A percentile compares a stretch with the other conserved stretches of the same genome.
phyloP scores from a whole-genome alignment of 2,888 invertebrate species.

The Hypena proboscidalis region DNA sequence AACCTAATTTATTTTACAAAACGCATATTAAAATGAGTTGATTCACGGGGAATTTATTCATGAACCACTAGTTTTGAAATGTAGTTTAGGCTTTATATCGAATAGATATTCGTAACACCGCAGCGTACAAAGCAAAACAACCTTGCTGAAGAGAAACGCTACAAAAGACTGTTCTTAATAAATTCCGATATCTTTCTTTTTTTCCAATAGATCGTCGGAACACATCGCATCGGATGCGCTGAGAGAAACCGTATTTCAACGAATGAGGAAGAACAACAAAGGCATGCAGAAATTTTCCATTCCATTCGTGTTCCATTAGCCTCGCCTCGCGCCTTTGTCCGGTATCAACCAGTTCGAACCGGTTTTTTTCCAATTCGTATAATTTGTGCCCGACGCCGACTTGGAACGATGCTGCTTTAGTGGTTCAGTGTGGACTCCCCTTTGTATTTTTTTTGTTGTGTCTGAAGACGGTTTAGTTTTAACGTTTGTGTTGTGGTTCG shows the following conservation, averaged over 20 bases:
- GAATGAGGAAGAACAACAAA: slow-evolving; percentile 50
- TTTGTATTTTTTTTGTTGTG: slow-evolving; percentile 17
- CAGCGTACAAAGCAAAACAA: slow-evolving; percentile 10
- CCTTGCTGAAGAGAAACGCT: slow-evolving; percentile 4
- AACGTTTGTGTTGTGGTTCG: slow-evolving; percentile 16
- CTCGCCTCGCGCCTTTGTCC: slow-evolving; percentile 52
- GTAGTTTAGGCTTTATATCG: too few species aligned
- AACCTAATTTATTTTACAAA: too few species aligned
- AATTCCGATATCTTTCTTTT: slow-evolving; percentile 26
- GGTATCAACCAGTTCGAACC: slow-evolving; percentile 37
- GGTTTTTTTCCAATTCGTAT: slow-evolving; percentile 42
- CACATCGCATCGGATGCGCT: slow-evolving; percentile 40
- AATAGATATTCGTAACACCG: too few species aligned
- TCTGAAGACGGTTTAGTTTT: slow-evolving; percentile 8
- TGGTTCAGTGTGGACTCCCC: slow-evolving; percentile 28
- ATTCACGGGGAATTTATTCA: too few species aligned
- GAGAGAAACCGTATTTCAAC: slow-evolving; percentile 47
- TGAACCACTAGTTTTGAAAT: too few species aligned
- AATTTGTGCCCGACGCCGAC: slow-evolving; percentile 38
- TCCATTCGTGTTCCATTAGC: slow-evolving; percentile 62
- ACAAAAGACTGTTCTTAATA: slow-evolving; percentile 37
- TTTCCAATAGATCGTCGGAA: slow-evolving; percentile 31
- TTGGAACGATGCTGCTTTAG: slow-evolving; percentile 39
- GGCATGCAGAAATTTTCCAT: slow-evolving; percentile 55
- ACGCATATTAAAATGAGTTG: too few species aligned